Percentiles rank a stretch among this genome's conserved stretches.
Conservation (phyloP, 2,113 vertebrate genomes). For the Octodon degus region DNA sequence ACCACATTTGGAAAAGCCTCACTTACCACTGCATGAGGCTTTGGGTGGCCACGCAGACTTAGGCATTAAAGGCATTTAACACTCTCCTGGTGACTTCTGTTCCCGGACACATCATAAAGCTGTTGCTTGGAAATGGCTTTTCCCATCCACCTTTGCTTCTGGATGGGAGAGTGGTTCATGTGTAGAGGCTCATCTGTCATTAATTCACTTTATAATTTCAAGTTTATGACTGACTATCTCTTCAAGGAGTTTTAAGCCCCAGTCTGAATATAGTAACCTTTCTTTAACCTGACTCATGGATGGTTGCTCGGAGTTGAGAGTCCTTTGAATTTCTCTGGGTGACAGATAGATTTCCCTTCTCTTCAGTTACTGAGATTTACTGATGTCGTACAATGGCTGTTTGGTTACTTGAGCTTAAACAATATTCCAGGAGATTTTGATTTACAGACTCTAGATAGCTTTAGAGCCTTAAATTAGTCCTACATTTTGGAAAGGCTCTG, state of each 20-base stretch:
- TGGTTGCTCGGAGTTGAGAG: background rate
- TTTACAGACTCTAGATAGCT: background rate
- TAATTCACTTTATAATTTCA: background rate
- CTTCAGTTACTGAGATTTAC: slow-evolving; percentile 13
- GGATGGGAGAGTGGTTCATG: background rate
- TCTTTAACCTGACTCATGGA: background rate
- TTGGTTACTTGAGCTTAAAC: background rate
- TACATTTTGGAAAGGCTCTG: background rate
- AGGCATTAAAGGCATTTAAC: background rate
- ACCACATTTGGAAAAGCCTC: background rate
- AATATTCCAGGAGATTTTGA: background rate
- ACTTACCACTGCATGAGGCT: background rate
- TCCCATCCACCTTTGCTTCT: background rate
- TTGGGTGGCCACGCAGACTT: background rate
- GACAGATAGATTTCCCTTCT: slow-evolving; percentile 35
- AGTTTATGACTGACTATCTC: background rate
- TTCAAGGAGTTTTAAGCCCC: background rate
- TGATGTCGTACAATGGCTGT: background rate
- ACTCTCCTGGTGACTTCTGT: no score
- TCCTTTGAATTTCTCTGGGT: background rate
- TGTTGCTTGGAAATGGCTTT: background rate
- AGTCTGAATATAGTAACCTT: background rate
- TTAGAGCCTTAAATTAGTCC: background rate
- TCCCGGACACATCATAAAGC: background rate
- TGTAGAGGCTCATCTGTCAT: background rate